phyloP scores from a whole-genome alignment of 2,113 vertebrate species.

The Odontesthes bonariensis region DNA sequence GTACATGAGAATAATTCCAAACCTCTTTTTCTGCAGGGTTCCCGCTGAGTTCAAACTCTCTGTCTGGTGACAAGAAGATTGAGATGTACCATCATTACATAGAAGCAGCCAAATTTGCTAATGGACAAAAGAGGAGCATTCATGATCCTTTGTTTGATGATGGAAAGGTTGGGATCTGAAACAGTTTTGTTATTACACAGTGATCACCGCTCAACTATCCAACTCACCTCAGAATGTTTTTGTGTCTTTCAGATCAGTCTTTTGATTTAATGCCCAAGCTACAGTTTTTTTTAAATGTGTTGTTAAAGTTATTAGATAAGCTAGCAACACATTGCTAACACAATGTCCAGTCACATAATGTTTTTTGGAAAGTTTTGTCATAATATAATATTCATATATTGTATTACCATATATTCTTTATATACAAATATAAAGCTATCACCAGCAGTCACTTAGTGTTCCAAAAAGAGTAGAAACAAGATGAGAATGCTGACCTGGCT shows the following conservation, averaged over 20 bases:
- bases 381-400: too few relatives aligned
- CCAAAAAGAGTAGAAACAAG: too few relatives aligned
- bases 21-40: slow-evolving; percentile 78
- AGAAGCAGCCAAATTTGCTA: slow-evolving; percentile 91
- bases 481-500: too few relatives aligned
- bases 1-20: not conserved
- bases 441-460: too few relatives aligned
- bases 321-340: too few relatives aligned
- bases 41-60: slow-evolving; percentile 73
- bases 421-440: too few relatives aligned
- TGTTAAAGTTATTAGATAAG: too few relatives aligned
- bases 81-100: slow-evolving; percentile 86
- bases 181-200: not conserved
- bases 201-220: not conserved
- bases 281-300: too few relatives aligned
- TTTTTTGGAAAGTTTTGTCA: too few relatives aligned
- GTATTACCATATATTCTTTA: too few relatives aligned
- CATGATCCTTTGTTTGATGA: slow-evolving; percentile 70
- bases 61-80: slow-evolving; percentile 56
- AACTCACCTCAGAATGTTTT: not conserved
- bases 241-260: not conserved
- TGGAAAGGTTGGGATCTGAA: slow-evolving; percentile 44
- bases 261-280: not conserved
- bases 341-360: too few relatives aligned
- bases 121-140: slow-evolving; percentile 80